A percentile compares a stretch with the other conserved stretches of the same genome.
Conservation (phyloP, 2,113 vertebrate species). For the Telmatochromis sp. region DNA sequence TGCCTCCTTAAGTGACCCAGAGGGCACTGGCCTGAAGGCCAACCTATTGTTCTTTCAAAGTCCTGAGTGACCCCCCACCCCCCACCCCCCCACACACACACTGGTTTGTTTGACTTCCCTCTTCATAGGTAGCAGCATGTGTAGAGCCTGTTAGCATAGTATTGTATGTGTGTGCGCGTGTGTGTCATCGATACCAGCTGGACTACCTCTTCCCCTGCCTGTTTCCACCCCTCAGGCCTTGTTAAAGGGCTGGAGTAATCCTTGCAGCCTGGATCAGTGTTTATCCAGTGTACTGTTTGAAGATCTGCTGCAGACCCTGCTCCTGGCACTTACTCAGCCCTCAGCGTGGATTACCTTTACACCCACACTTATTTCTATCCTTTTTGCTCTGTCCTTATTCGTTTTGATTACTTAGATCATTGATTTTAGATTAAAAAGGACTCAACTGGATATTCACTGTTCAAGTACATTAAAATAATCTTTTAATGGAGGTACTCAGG, state of each 20-base stretch:
- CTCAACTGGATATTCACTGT: neutral
- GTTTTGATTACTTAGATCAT: neutral
- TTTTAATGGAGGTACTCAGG: neutral
- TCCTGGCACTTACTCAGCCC: neutral
- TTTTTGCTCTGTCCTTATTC: neutral
- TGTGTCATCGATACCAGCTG: constrained; percentile 36
- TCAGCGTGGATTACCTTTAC: neutral
- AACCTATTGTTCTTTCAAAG: constrained; percentile 43
- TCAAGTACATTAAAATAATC: neutral
- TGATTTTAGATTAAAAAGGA: neutral
- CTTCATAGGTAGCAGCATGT: constrained; percentile 27
- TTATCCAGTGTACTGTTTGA: constrained; percentile 12
- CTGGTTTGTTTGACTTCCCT: constrained; percentile 26
- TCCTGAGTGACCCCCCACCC: constrained; percentile 25
- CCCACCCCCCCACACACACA: neutral
- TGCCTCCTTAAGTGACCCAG: neutral
- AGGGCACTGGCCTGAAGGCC: constrained; percentile 30
- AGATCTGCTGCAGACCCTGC: neutral
- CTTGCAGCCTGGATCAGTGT: constrained; percentile 12
- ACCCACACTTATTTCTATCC: neutral
- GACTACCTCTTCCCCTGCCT: constrained; percentile 6
- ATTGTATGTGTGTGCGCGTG: neutral
- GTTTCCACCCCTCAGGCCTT: constrained; percentile 7
- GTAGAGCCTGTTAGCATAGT: neutral
- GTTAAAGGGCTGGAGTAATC: constrained; percentile 28